Evolutionary conservation across 2,888 invertebrate genomes (phyloP).

Genomic region (Cerastis rubricosa): DNA sequence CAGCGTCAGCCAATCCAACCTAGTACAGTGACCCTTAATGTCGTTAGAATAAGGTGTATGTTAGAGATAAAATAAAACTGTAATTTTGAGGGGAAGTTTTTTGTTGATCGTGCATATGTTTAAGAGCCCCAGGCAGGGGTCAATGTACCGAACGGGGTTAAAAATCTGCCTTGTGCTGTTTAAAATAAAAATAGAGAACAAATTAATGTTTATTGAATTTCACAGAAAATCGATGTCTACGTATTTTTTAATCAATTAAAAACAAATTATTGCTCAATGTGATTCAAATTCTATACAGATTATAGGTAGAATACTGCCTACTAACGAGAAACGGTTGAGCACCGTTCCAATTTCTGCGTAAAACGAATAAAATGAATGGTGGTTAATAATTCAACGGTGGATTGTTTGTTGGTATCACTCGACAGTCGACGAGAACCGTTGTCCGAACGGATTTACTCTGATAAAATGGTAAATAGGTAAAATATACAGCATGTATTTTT

Average conservation of each 20-base stretch:
- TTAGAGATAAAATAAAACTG: neutral
- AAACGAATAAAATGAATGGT: conserved; percentile 55
- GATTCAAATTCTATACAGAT: conserved; percentile 13
- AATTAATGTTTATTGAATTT: conserved; percentile 8
- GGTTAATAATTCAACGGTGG: conserved; percentile 67
- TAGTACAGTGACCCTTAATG: neutral
- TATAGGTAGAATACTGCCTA: neutral
- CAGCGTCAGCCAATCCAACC: neutral
- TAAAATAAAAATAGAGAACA: conserved; percentile 1
- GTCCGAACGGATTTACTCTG: conserved; percentile 54
- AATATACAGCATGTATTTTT: neutral
- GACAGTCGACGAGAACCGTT: conserved; percentile 42
- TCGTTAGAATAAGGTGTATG: neutral
- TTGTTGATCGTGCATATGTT: neutral
- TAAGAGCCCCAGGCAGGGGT: neutral
- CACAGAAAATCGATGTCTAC: neutral
- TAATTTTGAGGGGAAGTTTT: neutral
- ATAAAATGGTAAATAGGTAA: conserved; percentile 45
- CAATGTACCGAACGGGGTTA: neutral
- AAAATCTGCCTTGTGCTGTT: neutral
- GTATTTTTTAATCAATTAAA: conserved; percentile 30
- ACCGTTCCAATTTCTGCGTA: conserved; percentile 54
- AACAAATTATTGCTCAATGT: conserved; percentile 10
- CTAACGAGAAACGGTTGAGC: conserved; percentile 22
- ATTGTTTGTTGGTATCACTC: conserved; percentile 48